A percentile compares a stretch with the other conserved stretches of the same genome.
Evolutionary conservation across 2,888 invertebrate genomes (phyloP).

Genomic region (Torymus texanus): DNA sequence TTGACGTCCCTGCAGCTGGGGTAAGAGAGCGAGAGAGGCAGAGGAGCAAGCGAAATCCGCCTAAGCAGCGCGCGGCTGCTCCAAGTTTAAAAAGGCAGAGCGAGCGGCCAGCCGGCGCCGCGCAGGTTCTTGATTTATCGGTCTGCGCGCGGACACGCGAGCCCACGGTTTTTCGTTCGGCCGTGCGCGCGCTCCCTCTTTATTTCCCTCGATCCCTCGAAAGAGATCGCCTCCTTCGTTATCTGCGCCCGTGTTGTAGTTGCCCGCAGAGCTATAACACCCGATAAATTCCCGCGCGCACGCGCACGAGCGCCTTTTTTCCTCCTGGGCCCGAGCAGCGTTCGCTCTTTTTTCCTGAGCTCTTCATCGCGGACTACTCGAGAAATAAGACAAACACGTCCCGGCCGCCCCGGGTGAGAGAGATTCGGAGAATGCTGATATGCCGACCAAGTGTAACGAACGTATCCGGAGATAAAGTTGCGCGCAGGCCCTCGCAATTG

Average conservation of each 20-base stretch:
- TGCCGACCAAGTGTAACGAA: too few relatives aligned
- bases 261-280: constrained; percentile 17
- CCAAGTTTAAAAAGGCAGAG: constrained; percentile 6
- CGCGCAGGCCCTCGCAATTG: neutral
- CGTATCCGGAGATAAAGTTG: neutral
- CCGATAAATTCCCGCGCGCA: constrained; percentile 34
- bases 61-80: neutral
- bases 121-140: constrained; percentile 45
- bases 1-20: constrained; percentile 13
- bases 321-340: neutral
- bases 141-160: constrained; percentile 35
- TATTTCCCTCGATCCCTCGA: constrained; percentile 42
- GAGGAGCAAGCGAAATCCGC: neutral
- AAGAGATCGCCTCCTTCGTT: constrained; percentile 26
- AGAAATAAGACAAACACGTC: too few relatives aligned
- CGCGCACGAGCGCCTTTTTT: constrained; percentile 18
- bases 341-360: neutral
- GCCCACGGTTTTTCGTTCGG: constrained; percentile 31
- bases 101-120: constrained; percentile 23
- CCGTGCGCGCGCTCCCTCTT: constrained; percentile 19
- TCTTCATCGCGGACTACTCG: constrained; percentile 15
- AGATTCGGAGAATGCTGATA: too few relatives aligned
- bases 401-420: neutral
- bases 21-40: neutral
- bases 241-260: constrained; percentile 4